phyloP scores from a whole-genome alignment of 2,113 vertebrate genomes.

The Antechinus flavipes region DNA sequence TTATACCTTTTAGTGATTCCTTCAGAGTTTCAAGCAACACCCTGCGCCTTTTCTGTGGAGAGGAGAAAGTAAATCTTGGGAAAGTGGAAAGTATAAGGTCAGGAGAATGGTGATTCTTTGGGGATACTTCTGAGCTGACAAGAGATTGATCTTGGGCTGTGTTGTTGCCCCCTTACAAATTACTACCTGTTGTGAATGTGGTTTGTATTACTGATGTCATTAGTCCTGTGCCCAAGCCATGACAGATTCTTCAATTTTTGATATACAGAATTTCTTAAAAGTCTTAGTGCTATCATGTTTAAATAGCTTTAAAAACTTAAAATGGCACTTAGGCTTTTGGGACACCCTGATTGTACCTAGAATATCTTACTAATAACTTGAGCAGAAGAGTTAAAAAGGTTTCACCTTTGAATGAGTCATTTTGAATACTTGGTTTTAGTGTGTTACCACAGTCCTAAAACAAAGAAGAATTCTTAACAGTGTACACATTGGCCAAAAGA shows the following conservation, averaged over 20 bases:
- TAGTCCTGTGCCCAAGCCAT: background rate
- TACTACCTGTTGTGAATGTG: background rate
- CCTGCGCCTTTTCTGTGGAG: background rate
- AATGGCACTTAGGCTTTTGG: background rate
- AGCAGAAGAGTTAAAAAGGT: background rate
- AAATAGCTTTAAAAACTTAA: background rate
- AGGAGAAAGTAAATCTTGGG: constrained; percentile 12
- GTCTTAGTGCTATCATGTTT: background rate
- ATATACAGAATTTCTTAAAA: background rate
- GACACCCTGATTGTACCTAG: background rate
- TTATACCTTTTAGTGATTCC: background rate
- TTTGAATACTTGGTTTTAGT: background rate
- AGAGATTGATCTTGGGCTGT: background rate
- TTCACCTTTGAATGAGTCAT: background rate
- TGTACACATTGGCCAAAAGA: background rate
- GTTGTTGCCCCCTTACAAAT: constrained; percentile 6
- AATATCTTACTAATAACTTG: background rate
- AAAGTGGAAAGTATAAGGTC: background rate
- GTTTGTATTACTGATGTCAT: constrained; percentile 3
- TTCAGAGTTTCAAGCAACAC: background rate
- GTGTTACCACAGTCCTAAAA: background rate
- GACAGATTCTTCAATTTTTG: background rate
- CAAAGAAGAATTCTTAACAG: background rate
- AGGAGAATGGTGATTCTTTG: background rate
- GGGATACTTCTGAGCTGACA: background rate